Conservation (phyloP, 2,888 invertebrate species). For the Hypena proboscidalis region DNA sequence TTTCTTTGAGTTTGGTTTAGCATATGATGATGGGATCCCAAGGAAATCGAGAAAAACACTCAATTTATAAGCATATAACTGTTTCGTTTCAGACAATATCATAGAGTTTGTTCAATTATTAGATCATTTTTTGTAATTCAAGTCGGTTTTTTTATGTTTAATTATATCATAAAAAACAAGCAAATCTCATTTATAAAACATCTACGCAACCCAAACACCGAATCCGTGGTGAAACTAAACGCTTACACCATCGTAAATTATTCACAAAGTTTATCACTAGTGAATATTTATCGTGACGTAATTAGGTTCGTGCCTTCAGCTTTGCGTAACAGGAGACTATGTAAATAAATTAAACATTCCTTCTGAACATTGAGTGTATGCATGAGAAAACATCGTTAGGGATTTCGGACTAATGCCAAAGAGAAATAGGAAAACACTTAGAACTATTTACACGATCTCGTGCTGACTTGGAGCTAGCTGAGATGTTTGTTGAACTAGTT, state of each 20-base stretch:
- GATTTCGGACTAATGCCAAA: constrained; percentile 54
- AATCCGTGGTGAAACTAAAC: constrained; percentile 69
- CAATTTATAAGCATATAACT: too few relatives aligned
- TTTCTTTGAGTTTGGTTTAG: too few relatives aligned
- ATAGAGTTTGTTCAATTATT: too few relatives aligned
- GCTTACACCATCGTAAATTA: constrained; percentile 75
- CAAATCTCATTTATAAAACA: constrained; percentile 28
- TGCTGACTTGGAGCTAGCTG: constrained; percentile 36
- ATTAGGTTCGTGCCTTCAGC: constrained; percentile 73
- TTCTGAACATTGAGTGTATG: constrained; percentile 47
- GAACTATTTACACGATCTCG: constrained; percentile 49
- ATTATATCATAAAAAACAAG: background rate
- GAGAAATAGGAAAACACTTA: constrained; percentile 60
- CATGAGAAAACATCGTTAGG: constrained; percentile 44
- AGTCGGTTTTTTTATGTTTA: too few relatives aligned
- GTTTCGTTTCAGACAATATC: too few relatives aligned
- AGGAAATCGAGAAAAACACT: too few relatives aligned
- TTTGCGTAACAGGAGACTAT: constrained; percentile 64
- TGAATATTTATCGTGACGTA: constrained; percentile 78
- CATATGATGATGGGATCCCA: too few relatives aligned
- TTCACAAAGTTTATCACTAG: constrained; percentile 76
- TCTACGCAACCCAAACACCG: constrained; percentile 46
- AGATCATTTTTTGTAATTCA: too few relatives aligned
- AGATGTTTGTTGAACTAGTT: constrained; percentile 28
- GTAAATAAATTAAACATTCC: constrained; percentile 69